These are phyloP conservation scores for Leucophora obtusa DNA, from an alignment of 2,888 invertebrate genomes.

Conservation along the genomic window DNA sequence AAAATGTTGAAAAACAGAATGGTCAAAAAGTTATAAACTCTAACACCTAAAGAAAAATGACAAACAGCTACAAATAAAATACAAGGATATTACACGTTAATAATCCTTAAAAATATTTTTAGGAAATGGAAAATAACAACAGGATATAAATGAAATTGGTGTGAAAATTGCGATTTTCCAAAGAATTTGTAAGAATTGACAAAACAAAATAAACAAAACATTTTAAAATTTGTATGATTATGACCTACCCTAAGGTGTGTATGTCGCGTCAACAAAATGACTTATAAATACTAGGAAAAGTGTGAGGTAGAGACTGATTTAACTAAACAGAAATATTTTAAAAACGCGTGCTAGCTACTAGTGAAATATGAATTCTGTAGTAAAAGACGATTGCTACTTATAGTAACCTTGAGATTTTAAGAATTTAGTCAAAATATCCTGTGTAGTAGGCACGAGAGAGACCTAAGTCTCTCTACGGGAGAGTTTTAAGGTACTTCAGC, in stretches of 20 bases:
- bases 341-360: slow-evolving; percentile 22
- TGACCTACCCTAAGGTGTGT: slow-evolving; percentile 31
- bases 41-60: slow-evolving; percentile 24
- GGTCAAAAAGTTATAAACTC: slow-evolving; percentile 32
- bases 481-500: neutral
- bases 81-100: slow-evolving; percentile 26
- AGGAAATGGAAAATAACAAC: slow-evolving; percentile 34
- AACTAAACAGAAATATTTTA: too few species aligned
- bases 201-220: neutral
- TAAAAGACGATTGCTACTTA: neutral
- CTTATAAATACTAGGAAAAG: neutral
- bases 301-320: neutral
- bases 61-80: slow-evolving; percentile 23
- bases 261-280: slow-evolving; percentile 42
- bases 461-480: slow-evolving; percentile 8
- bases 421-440: neutral
- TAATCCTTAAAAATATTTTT: neutral
- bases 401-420: slow-evolving; percentile 18
- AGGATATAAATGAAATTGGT: slow-evolving; percentile 46
- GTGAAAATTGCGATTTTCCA: slow-evolving; percentile 54
- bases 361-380: neutral
- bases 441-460: slow-evolving; percentile 6
- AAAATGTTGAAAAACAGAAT: neutral
- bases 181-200: neutral
- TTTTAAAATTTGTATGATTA: slow-evolving; percentile 6